Base-by-base conservation (phyloP, 2,888 invertebrate species). In the Trachelus troglodyta region DNA sequence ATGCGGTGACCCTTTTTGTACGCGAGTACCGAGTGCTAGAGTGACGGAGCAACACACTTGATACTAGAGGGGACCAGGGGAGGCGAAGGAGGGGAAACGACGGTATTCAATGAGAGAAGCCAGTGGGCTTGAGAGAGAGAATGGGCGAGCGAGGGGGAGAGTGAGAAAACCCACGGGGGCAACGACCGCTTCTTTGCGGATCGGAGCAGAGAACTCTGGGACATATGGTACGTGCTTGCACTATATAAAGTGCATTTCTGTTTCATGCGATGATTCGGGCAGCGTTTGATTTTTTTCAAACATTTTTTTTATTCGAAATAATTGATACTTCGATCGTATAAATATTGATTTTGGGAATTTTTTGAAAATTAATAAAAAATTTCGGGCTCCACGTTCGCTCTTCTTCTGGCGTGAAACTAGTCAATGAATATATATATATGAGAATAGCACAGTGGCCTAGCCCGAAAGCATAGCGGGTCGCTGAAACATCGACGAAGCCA, bases 141-240 rank as follows among this genome's bases (percentile, higher is more conserved):
- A 71, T 69, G 73, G 68, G 73, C 75, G 68, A 34, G 73, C 15
- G 34, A 31, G 69, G 34, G 74, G 77, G 77, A 73, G 77, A 78
- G 75, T 69, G 77, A 79, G 69, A 76, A 77, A 81, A 76, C 73
- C 76, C 77, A 74, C 69, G 74, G 78, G 73, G 69, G 74, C 56
- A 74, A 75, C 69, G 77, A 71, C 71, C 71, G 71, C 31, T 34
- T 34, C 33, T 71, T 71, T 11, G 71, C 71, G 71, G 71, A 33
- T 71, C 71, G 71, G 71, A 71, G 33, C 31, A 15, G 71, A 34
- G 71, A 71, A 71, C 71, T 71, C 33, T 34, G 71, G n/a, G 71
- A 71, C 71, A 34, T 31, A 33, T 33, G 33, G 33, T 33, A 33
- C 23, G 71, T 34, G 71, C 33, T 71, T 71, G 34, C 71, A 12